Conservation (phyloP, 2,113 vertebrate genomes). For the Microcebus ravelobensis region DNA sequence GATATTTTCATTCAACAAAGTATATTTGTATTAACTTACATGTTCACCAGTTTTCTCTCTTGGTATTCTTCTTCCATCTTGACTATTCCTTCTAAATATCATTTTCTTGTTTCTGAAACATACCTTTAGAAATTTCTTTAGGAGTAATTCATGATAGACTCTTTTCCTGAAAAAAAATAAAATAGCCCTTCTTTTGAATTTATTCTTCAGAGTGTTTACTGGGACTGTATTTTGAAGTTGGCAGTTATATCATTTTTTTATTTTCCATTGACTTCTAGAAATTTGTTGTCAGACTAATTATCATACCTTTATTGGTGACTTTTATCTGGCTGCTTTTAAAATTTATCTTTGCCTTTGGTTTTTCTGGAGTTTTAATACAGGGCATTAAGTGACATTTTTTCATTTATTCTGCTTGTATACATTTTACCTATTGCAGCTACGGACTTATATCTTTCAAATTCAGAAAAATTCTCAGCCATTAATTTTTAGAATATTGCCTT, state of each 20-base stretch:
- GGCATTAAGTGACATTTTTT: not conserved
- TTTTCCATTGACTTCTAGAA: not conserved
- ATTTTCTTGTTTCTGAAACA: not conserved
- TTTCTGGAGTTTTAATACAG: slow-evolving; percentile 13
- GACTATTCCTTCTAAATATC: not conserved
- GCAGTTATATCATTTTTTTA: not conserved
- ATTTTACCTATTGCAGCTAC: not conserved
- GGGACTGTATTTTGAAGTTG: not conserved
- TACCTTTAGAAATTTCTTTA: not conserved
- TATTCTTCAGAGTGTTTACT: not conserved
- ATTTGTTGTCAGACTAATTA: not conserved
- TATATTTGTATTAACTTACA: not conserved
- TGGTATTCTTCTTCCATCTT: not conserved
- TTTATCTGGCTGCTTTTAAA: not conserved
- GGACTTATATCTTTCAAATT: not conserved
- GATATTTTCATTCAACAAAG: not conserved
- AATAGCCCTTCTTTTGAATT: not conserved
- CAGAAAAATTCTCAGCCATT: not conserved
- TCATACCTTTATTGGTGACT: not conserved
- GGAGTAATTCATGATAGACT: not conserved
- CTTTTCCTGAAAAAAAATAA: not conserved
- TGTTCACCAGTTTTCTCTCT: not conserved
- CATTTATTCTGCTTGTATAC: not conserved
- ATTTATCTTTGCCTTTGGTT: not conserved
- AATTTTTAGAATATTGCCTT: not conserved